Base-by-base conservation (phyloP, 2,888 invertebrate genomes). In the Agriopis leucophaearia region DNA sequence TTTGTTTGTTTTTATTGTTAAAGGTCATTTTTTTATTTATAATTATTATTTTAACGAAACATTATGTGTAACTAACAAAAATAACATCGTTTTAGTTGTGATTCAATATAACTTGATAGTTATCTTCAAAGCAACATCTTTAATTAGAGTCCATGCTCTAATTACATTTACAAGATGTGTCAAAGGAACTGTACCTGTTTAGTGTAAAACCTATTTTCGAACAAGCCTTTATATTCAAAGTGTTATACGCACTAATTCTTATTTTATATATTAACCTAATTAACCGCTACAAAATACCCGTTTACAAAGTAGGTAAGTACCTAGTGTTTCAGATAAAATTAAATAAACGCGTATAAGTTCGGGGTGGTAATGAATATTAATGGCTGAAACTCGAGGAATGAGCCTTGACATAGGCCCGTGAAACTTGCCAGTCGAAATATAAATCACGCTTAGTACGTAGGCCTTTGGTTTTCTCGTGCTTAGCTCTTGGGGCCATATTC, bases 281-380 rank as follows among this genome's bases (percentile, higher is more conserved):
- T 65, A 50, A 66, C 55, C 42, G 42, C 44, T 38, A 54, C 57
- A 64, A 52, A 73, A 71, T 72, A 69, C 55, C 59, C 63, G 68
- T 68, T 65, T 63, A 68, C 67, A 57, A 78, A 83, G 38, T 47
- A 57, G 12, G 45, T 50, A 59, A 50, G 74, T 81, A n/a, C n/a
- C n/a, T n/a, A 82, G 79, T 76, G 73, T 75, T 84, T 80, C 69
- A 78, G 80, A 85, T 86, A 83, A 85, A 88, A 89, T 89, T 87
- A 87, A 90, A 88, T 89, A 89, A 86, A 87, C 82, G 81, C 74
- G 80, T 83, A 82, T 84, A 87, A 87, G 86, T 88, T 83, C 80
- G 83, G 83, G 81, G 81, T 82, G 81, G 81, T 89, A 91, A 91
- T 91, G 88, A 91, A 91, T 89, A 91, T 91, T 89, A 91, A 91